Conservation (phyloP, 2,888 invertebrate genomes). For the Drosophila villosipedis region DNA sequence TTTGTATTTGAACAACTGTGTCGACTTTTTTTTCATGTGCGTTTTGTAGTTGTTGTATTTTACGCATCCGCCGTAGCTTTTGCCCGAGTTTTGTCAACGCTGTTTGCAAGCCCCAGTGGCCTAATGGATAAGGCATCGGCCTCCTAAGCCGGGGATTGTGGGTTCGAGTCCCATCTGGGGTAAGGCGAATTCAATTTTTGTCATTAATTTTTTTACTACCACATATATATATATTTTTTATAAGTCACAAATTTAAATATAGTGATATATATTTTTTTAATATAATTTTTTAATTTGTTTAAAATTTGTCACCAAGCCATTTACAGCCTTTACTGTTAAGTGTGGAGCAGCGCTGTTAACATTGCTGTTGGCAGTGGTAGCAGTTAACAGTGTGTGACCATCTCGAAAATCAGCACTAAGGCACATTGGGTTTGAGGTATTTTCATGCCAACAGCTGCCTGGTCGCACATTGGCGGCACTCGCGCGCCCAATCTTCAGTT, state of each 20-base stretch:
- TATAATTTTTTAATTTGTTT: not conserved
- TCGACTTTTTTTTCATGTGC: constrained; percentile 7
- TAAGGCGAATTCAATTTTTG: not conserved
- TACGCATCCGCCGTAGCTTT: constrained; percentile 9
- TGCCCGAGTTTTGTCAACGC: constrained; percentile 1
- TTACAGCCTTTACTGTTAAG: constrained; percentile 12
- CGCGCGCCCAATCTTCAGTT: constrained; percentile 62
- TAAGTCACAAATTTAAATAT: not conserved
- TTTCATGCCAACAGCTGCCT: constrained; percentile 17
- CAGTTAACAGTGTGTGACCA: constrained; percentile 26
- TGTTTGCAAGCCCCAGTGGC: constrained; percentile 57
- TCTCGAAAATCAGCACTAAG: not conserved
- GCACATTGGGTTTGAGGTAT: constrained; percentile 22
- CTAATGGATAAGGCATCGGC: constrained; percentile 74
- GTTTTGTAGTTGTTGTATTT: constrained; percentile 2
- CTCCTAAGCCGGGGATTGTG: constrained; percentile 73
- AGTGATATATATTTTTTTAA: not conserved
- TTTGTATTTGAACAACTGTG: constrained; percentile 37
- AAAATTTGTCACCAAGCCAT: no score
- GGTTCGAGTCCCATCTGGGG: constrained; percentile 70
- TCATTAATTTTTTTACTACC: not conserved
- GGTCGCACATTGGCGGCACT: constrained; percentile 21
- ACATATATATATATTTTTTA: not conserved
- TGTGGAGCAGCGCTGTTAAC: constrained; percentile 28
- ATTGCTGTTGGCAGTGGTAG: not conserved